A percentile compares a stretch with the other conserved stretches of the same genome.
phyloP scores from a whole-genome alignment of 2,888 invertebrate genomes.

The Acanthosoma haemorrhoidale region DNA sequence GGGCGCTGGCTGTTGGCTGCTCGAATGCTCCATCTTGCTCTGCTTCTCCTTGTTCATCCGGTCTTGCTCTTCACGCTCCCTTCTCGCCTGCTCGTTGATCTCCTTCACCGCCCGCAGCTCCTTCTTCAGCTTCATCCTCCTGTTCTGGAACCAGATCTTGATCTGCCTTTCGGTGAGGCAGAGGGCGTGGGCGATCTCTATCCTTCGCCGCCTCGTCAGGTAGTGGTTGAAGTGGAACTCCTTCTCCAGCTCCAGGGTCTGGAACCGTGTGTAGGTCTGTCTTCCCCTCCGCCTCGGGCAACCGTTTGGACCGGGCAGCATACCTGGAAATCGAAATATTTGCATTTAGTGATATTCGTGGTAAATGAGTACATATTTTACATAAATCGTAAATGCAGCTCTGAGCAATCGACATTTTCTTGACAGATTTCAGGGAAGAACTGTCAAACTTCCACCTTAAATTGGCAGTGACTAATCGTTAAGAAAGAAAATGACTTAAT shows the following conservation, averaged over 20 bases:
- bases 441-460: no score
- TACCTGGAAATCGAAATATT: constrained; percentile 57
- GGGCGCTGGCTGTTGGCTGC: constrained; percentile 40
- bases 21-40: constrained; percentile 59
- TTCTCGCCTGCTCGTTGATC: constrained; percentile 87
- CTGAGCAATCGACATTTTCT: no score
- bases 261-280: constrained; percentile 97
- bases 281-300: constrained; percentile 90
- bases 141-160: constrained; percentile 94
- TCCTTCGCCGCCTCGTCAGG: constrained; percentile 88
- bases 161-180: constrained; percentile 95
- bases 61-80: constrained; percentile 85
- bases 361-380: no score
- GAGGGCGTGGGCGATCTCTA: constrained; percentile 94
- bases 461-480: no score
- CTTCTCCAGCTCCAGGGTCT: constrained; percentile 95
- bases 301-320: constrained; percentile 82
- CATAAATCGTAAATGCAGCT: no score
- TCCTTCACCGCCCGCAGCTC: constrained; percentile 60
- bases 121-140: constrained; percentile 44
- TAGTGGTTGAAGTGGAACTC: constrained; percentile 99
- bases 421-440: no score
- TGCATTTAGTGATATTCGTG: no score
- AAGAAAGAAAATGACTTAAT: no score
- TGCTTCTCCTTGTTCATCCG: constrained; percentile 80